Evolutionary conservation across 1,140 invertebrate genomes (phyloP).

Genomic region (Pseudomyrmex pallidus): DNA sequence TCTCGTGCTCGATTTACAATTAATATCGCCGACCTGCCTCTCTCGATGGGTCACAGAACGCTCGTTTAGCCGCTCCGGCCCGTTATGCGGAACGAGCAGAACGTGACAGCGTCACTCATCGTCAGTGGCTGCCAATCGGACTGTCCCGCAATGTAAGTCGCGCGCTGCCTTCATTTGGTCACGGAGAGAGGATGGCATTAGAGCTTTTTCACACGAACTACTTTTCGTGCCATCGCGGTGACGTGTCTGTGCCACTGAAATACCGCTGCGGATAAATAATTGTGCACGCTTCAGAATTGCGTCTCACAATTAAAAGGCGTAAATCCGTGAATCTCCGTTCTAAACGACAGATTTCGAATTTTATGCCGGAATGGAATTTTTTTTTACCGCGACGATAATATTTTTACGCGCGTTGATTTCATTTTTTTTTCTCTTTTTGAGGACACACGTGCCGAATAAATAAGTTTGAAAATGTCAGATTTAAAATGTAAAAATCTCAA

Average conservation of each 20-base stretch:
- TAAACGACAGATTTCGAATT: too few species aligned
- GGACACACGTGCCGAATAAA: too few species aligned
- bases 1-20: slow-evolving; percentile 24
- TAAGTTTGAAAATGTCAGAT: neutral
- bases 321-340: too few species aligned
- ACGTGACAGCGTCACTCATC: slow-evolving; percentile 63
- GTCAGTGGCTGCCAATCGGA: slow-evolving; percentile 54
- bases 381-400: too few species aligned
- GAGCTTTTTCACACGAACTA: slow-evolving; percentile 43
- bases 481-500: neutral
- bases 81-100: slow-evolving; percentile 70
- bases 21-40: slow-evolving; percentile 32
- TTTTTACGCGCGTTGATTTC: too few species aligned
- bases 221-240: neutral
- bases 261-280: slow-evolving; percentile 10
- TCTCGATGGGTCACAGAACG: slow-evolving; percentile 48
- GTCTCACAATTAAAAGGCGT: too few species aligned
- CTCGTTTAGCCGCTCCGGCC: slow-evolving; percentile 60
- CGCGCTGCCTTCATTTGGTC: slow-evolving; percentile 54
- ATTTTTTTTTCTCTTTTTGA: too few species aligned
- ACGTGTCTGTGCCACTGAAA: neutral
- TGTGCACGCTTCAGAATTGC: too few species aligned
- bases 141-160: slow-evolving; percentile 40
- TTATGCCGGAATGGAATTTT: too few species aligned
- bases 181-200: slow-evolving; percentile 58